Percentiles rank a stretch among this genome's conserved stretches.
These are phyloP conservation scores for Pseudomyrmex gracilis DNA, from an alignment of 1,140 invertebrate species.

Conservation along the genomic window DNA sequence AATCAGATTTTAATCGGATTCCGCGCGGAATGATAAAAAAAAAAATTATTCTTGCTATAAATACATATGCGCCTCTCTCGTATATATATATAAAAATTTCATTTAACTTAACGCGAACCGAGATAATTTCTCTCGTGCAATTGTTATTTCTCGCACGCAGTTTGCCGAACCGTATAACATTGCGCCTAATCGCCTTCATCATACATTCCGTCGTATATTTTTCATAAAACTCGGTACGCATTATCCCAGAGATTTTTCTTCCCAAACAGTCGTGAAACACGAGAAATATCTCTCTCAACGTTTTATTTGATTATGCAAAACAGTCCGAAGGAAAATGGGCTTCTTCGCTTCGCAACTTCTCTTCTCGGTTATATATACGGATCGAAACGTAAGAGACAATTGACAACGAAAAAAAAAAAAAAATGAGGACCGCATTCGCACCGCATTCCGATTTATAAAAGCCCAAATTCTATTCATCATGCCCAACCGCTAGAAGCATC, in stretches of 20 bases:
- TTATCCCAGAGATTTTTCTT: not conserved
- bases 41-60: conserved; percentile 36
- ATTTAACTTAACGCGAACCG: not conserved
- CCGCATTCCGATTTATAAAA: not conserved
- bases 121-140: not conserved
- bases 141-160: not conserved
- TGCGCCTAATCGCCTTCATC: not conserved
- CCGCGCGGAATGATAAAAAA: conserved; percentile 27
- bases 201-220: not conserved
- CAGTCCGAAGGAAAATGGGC: not conserved
- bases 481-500: conserved; percentile 3
- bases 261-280: no score
- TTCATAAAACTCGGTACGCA: not conserved
- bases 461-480: conserved; percentile 26
- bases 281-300: not conserved
- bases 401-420: conserved; percentile 13
- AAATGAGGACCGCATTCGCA: not conserved
- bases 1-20: conserved; percentile 40
- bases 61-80: no score
- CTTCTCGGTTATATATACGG: no score
- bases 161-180: not conserved
- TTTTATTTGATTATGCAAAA: conserved; percentile 19
- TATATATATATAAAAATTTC: not conserved
- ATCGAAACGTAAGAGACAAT: conserved; percentile 14
- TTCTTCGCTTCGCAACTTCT: not conserved